These are phyloP conservation scores for Eustalomyia histrio DNA, from an alignment of 2,888 invertebrate species.

Conservation along the genomic window DNA sequence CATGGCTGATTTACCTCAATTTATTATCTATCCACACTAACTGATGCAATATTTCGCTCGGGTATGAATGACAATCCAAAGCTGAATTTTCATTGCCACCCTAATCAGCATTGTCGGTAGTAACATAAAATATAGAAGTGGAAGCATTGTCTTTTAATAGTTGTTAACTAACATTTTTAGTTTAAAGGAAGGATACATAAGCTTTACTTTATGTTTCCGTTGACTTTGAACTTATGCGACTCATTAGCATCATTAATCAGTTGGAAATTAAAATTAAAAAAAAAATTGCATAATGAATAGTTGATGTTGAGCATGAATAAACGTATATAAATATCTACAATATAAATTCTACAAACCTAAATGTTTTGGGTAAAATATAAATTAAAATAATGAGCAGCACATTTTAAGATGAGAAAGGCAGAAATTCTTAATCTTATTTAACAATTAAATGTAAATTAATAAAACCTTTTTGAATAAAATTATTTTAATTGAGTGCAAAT, in stretches of 20 bases:
- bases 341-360: background rate
- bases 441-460: too few species aligned
- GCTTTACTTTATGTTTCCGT: constrained; percentile 38
- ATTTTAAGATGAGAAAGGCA: too few species aligned
- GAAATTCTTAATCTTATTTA: too few species aligned
- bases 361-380: background rate
- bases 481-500: too few species aligned
- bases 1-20: too few species aligned
- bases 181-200: constrained; percentile 31
- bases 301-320: constrained; percentile 4
- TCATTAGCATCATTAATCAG: constrained; percentile 68
- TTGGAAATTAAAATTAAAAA: constrained; percentile 50
- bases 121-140: background rate
- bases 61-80: too few species aligned
- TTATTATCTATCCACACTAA: too few species aligned
- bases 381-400: background rate
- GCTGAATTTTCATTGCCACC: too few species aligned
- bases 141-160: constrained; percentile 6
- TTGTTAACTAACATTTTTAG: constrained; percentile 29
- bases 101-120: background rate
- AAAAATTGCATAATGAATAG: background rate
- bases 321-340: background rate
- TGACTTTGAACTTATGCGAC: constrained; percentile 62
- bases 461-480: too few species aligned
- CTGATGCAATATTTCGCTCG: too few species aligned